Conservation (phyloP, 2,888 invertebrate genomes). For the Tetanocera ferruginea region DNA sequence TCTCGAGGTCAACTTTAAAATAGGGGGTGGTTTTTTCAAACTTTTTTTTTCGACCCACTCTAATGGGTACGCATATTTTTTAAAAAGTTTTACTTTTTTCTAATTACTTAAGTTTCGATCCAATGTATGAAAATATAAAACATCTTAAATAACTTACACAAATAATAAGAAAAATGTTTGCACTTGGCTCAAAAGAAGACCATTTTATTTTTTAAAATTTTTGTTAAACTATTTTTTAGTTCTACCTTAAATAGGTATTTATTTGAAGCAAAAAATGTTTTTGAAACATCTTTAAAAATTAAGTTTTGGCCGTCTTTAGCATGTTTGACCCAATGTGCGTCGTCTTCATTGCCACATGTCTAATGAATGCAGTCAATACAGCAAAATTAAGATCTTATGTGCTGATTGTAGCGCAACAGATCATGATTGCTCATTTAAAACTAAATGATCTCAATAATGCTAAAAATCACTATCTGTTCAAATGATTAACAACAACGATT, state of each 20-base stretch:
- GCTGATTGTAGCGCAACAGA: not conserved
- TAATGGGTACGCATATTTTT: not conserved
- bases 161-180: not conserved
- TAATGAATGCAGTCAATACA: not conserved
- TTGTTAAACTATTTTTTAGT: too few species aligned
- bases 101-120: slow-evolving; percentile 2
- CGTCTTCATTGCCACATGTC: too few species aligned
- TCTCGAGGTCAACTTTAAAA: too few species aligned
- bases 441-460: not conserved
- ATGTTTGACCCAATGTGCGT: too few species aligned
- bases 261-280: too few species aligned
- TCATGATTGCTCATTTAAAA: not conserved
- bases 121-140: not conserved
- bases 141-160: not conserved
- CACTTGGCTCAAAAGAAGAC: not conserved
- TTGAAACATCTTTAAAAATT: too few species aligned
- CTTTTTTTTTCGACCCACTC: too few species aligned
- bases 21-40: too few species aligned
- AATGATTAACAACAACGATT: not conserved
- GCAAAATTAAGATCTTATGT: not conserved
- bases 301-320: too few species aligned
- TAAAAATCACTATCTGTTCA: not conserved
- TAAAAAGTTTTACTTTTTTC: slow-evolving; percentile 6
- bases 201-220: slow-evolving; percentile 6
- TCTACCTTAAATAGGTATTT: too few species aligned